A percentile compares a stretch with the other conserved stretches of the same genome.
Conservation (phyloP, 2,888 invertebrate species). For the Pinctada fucata region DNA sequence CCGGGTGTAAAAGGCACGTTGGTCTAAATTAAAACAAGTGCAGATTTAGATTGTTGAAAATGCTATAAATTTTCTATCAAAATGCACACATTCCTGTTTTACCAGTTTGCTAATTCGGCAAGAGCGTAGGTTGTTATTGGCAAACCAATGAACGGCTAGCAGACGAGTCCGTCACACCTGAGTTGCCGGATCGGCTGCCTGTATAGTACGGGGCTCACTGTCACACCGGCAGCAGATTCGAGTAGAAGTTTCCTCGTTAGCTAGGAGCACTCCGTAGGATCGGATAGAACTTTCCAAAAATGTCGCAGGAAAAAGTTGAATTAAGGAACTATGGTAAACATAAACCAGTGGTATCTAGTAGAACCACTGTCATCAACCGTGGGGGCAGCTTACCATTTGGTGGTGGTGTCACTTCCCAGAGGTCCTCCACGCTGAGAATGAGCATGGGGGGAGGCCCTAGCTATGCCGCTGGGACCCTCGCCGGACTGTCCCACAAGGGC, state of each 20-base stretch:
- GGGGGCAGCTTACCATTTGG: slow-evolving; percentile 17
- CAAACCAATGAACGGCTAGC: slow-evolving; percentile 46
- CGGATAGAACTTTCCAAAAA: slow-evolving; percentile 11
- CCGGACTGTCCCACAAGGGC: slow-evolving; percentile 63
- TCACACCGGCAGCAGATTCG: slow-evolving; percentile 7
- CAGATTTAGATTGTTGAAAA: too few relatives aligned
- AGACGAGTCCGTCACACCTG: slow-evolving; percentile 37
- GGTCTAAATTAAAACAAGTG: too few relatives aligned
- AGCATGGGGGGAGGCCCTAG: slow-evolving; percentile 18
- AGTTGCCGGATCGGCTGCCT: slow-evolving; percentile 19
- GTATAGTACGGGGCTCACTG: slow-evolving; percentile 14
- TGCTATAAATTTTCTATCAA: background rate
- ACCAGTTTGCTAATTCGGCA: slow-evolving; percentile 51
- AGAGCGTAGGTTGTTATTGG: slow-evolving; percentile 30
- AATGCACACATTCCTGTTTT: slow-evolving; percentile 35
- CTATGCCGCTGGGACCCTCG: slow-evolving; percentile 49
- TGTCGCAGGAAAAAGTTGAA: slow-evolving; percentile 30
- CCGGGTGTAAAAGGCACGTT: too few relatives aligned
- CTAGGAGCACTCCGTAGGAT: background rate
- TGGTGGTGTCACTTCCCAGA: background rate
- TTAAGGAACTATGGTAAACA: slow-evolving; percentile 26
- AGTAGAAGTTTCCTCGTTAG: background rate
- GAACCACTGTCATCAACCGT: slow-evolving; percentile 31
- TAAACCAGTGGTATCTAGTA: slow-evolving; percentile 15
- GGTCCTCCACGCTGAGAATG: slow-evolving; percentile 21